Percentiles rank a stretch among this genome's conserved stretches.
phyloP scores from a whole-genome alignment of 2,797 vertebrate species.

The Varecia variegata region DNA sequence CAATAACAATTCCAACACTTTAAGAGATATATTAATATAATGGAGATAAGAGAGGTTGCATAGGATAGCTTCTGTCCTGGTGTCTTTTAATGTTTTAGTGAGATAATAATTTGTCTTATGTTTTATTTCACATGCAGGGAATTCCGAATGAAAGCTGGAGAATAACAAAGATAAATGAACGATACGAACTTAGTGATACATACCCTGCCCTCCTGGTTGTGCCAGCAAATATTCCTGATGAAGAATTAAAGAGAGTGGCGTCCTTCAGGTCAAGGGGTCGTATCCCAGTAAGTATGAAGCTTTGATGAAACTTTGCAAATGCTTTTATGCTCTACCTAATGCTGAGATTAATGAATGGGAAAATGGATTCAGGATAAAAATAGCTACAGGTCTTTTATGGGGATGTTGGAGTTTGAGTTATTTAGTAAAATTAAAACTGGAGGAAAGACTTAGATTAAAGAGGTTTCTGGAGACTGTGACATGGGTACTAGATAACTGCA shows the following conservation, averaged over 20 bases:
- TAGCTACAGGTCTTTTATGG: not conserved
- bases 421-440: slow-evolving; percentile 59
- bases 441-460: slow-evolving; percentile 57
- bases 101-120: not conserved
- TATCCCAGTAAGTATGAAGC: slow-evolving; percentile 90
- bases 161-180: slow-evolving; percentile 94
- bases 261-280: slow-evolving; percentile 94
- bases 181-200: slow-evolving; percentile 95
- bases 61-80: not conserved
- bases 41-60: not conserved
- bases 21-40: not conserved
- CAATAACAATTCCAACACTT: not conserved
- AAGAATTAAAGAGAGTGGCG: slow-evolving; percentile 93
- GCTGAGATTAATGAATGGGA: not conserved
- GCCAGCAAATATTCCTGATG: slow-evolving; percentile 95
- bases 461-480: slow-evolving; percentile 56
- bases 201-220: slow-evolving; percentile 94
- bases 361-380: slow-evolving; percentile 48
- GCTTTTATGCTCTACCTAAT: slow-evolving; percentile 45
- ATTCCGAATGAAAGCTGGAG: slow-evolving; percentile 99
- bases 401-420: slow-evolving; percentile 37
- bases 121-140: slow-evolving; percentile 85
- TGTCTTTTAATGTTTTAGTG: not conserved
- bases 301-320: slow-evolving; percentile 29
- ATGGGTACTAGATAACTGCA: not conserved